phyloP scores from a whole-genome alignment of 2,797 vertebrate species.

The Vespertilio murinus region DNA sequence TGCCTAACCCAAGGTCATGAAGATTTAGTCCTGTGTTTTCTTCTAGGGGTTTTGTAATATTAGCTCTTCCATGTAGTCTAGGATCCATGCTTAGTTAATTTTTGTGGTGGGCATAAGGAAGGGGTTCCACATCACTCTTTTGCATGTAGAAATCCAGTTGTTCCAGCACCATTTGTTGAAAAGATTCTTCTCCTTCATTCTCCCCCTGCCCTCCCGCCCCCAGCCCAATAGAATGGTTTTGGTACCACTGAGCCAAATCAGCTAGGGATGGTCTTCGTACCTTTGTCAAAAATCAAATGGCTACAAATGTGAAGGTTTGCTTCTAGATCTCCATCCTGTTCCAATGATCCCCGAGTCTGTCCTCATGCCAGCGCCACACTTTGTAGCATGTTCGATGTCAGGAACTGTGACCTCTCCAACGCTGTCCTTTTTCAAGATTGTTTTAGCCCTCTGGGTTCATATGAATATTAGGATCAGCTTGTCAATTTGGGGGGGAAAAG shows the following conservation, averaged over 20 bases:
- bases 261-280: no score
- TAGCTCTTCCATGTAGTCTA: background rate
- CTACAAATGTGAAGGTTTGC: no score
- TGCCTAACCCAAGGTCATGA: background rate
- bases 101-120: background rate
- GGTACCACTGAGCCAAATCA: background rate
- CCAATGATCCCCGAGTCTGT: rapidly evolving
- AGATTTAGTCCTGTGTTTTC: background rate
- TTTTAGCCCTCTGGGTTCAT: background rate
- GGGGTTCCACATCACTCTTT: no score
- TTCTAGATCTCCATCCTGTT: background rate
- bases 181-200: background rate
- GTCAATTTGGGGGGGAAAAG: background rate
- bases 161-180: no score
- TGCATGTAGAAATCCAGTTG: rapidly evolving
- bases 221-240: rapidly evolving
- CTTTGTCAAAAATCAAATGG: background rate
- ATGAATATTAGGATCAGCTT: background rate
- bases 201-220: no score
- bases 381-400: background rate
- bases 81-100: background rate
- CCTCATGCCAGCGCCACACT: rapidly evolving
- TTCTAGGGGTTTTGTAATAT: background rate
- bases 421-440: background rate
- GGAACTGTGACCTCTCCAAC: background rate